A percentile compares a stretch with the other conserved stretches of the same genome.
Evolutionary conservation across 2,888 invertebrate species (phyloP).

Genomic region (Anthophora plumipes): DNA sequence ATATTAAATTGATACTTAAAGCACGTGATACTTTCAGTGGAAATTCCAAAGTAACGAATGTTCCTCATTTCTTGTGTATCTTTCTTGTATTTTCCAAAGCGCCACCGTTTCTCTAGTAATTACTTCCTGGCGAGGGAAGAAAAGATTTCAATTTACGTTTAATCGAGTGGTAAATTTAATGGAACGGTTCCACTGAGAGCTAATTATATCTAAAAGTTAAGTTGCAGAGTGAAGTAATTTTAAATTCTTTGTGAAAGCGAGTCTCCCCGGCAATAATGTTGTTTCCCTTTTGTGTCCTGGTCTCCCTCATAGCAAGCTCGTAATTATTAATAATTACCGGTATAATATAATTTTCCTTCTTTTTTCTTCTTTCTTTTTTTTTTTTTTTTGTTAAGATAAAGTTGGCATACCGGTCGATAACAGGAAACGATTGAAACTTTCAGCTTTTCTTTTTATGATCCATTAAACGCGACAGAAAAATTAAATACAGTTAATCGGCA

Average conservation of each 20-base stretch:
- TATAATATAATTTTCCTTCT: conserved; percentile 16
- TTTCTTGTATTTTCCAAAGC: neutral
- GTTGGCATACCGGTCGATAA: neutral
- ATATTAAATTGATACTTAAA: neutral
- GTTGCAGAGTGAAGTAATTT: conserved; percentile 28
- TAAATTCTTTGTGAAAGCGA: conserved; percentile 34
- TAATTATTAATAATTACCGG: conserved; percentile 48
- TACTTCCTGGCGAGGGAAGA: conserved; percentile 8
- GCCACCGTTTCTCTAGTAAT: conserved; percentile 24
- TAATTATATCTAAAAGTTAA: conserved; percentile 47
- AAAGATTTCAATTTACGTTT: conserved; percentile 23
- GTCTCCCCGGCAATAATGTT: conserved; percentile 15
- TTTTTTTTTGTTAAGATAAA: neutral
- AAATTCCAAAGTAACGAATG: conserved; percentile 23
- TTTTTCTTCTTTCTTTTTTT: no score
- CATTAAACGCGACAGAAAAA: neutral
- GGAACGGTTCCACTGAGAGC: conserved; percentile 18
- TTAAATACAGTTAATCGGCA: neutral
- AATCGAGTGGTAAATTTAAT: conserved; percentile 22
- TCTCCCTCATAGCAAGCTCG: neutral
- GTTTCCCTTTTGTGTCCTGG: conserved; percentile 20
- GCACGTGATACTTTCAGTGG: neutral
- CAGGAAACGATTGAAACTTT: conserved; percentile 1
- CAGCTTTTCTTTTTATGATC: neutral
- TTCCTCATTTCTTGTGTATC: neutral